Evolutionary conservation across 2,888 invertebrate species (phyloP).

Genomic region (Amblyteles armatorius): DNA sequence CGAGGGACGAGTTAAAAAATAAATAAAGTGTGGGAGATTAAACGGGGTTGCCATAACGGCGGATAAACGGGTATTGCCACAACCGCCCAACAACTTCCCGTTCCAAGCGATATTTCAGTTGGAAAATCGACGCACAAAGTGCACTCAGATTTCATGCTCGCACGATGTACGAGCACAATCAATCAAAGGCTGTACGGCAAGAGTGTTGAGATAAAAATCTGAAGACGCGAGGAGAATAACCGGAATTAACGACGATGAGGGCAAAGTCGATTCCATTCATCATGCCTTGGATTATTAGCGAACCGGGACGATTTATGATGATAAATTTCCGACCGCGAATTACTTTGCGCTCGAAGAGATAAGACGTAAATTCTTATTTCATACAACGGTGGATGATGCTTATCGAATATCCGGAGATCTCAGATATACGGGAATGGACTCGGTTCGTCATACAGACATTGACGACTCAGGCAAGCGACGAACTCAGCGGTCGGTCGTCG

Average conservation of each 20-base stretch:
- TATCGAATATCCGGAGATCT: background rate
- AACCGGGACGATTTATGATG: background rate
- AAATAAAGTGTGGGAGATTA: conserved; percentile 24
- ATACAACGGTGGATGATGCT: background rate
- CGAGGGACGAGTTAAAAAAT: conserved; percentile 20
- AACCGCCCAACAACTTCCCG: conserved; percentile 39
- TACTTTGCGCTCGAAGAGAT: background rate
- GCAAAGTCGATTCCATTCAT: conserved; percentile 19
- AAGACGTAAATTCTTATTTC: background rate
- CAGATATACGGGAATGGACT: background rate
- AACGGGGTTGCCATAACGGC: conserved; percentile 27
- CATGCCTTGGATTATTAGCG: background rate
- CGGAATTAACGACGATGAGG: conserved; percentile 1
- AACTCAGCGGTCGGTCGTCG: background rate
- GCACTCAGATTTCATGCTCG: background rate
- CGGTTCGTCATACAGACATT: background rate
- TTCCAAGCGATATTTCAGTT: background rate
- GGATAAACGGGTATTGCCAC: conserved; percentile 27
- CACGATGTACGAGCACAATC: background rate
- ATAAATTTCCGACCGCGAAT: conserved; percentile 12
- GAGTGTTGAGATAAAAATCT: conserved; percentile 23
- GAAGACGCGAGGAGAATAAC: conserved; percentile 7
- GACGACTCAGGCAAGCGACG: background rate
- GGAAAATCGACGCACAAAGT: conserved; percentile 19
- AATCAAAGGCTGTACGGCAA: background rate